phyloP scores from a whole-genome alignment of 53 echinoderm and acorn worm species.

The Echinarachnius parma region DNA sequence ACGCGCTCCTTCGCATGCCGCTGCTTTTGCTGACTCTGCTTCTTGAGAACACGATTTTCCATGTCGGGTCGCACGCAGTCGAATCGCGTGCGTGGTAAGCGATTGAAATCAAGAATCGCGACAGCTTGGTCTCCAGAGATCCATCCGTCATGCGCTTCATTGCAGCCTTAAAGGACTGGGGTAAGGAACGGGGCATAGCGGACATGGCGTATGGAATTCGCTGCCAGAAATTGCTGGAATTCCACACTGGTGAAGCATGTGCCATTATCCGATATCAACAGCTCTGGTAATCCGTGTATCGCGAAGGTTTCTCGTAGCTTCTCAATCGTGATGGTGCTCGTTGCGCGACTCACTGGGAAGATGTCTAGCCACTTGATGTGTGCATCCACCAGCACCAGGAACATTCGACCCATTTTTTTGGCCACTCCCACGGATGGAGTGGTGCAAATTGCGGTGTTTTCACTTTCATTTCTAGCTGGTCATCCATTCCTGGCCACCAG shows the following conservation, averaged over 20 bases:
- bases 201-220: conserved; percentile 44
- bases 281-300: not conserved
- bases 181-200: conserved; percentile 48
- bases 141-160: conserved; percentile 41
- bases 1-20: too few species aligned
- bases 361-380: conserved; percentile 58
- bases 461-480: conserved; percentile 18
- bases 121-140: conserved; percentile 32
- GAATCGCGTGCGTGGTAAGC: conserved; percentile 36
- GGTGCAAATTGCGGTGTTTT: conserved; percentile 44
- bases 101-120: conserved; percentile 51
- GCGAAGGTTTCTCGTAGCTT: conserved; percentile 35
- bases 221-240: conserved; percentile 5
- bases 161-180: too few species aligned
- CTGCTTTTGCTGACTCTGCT: too few species aligned
- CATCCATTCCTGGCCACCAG: conserved; percentile 41
- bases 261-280: not conserved
- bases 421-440: conserved; percentile 56
- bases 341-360: conserved; percentile 39
- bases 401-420: conserved; percentile 51
- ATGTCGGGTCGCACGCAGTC: conserved; percentile 43
- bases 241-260: conserved; percentile 1
- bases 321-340: conserved; percentile 38
- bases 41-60: too few species aligned
- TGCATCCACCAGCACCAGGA: conserved; percentile 52